A percentile compares a stretch with the other conserved stretches of the same genome.
Evolutionary conservation across 2,113 vertebrate genomes (phyloP).

Genomic region (Eurystomus gularis): DNA sequence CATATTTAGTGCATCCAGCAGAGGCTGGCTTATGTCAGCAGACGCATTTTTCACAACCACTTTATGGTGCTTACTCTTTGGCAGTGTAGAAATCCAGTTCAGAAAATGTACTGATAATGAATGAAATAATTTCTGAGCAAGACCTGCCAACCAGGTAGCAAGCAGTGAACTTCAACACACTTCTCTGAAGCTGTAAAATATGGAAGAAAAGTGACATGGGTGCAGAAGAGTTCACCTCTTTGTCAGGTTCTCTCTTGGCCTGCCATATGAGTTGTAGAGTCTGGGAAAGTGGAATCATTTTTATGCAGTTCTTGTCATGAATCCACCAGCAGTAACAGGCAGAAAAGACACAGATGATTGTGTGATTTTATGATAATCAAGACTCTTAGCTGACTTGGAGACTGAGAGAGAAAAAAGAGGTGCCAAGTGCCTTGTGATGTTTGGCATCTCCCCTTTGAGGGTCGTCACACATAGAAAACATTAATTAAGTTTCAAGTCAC

Average conservation of each 20-base stretch:
- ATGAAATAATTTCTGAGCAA: conserved; percentile 18
- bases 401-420: not conserved
- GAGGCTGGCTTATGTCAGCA: conserved; percentile 17
- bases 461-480: conserved; percentile 27
- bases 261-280: not conserved
- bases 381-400: not conserved
- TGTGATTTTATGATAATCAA: conserved; percentile 47
- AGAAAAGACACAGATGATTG: conserved; percentile 29
- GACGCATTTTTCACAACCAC: conserved; percentile 13
- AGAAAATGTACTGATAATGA: conserved; percentile 8
- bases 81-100: not conserved
- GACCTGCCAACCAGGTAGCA: conserved; percentile 28
- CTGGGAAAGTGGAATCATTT: not conserved
- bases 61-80: not conserved
- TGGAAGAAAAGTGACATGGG: not conserved
- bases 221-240: conserved; percentile 14
- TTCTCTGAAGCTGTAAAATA: not conserved
- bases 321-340: conserved; percentile 11
- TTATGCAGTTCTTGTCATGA: conserved; percentile 8
- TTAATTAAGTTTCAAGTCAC: conserved; percentile 57
- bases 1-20: conserved; percentile 46
- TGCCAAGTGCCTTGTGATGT: conserved; percentile 39
- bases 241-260: not conserved
- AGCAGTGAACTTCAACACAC: not conserved
- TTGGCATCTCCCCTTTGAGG: conserved; percentile 46